A percentile compares a stretch with the other conserved stretches of the same genome.
These are phyloP conservation scores for Drosophila novamexicana DNA, from an alignment of 1,140 invertebrate genomes.

Conservation along the genomic window DNA sequence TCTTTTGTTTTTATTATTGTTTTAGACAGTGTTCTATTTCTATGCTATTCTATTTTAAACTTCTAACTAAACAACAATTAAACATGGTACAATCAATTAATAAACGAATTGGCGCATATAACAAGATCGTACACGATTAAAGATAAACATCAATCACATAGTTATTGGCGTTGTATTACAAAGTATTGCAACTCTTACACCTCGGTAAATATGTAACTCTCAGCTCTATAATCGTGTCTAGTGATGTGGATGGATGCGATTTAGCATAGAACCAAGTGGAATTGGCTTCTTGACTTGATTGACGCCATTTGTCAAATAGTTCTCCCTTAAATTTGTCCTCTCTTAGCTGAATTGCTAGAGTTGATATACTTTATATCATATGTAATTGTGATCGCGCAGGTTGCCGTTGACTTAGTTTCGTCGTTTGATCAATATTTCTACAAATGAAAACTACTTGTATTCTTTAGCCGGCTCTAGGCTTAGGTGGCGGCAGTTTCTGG, in stretches of 20 bases:
- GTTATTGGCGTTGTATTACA: slow-evolving; percentile 1
- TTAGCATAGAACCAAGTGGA: slow-evolving; percentile 17
- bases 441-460: neutral
- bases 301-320: slow-evolving; percentile 1
- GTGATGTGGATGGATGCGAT: slow-evolving; percentile 63
- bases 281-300: slow-evolving; percentile 11
- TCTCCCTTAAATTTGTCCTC: neutral
- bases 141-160: slow-evolving; percentile 34
- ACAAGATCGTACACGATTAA: slow-evolving; percentile 22
- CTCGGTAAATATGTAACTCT: slow-evolving; percentile 23
- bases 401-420: slow-evolving; percentile 13
- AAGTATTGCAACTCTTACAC: slow-evolving; percentile 12
- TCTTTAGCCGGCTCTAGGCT: neutral
- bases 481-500: slow-evolving; percentile 25
- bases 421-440: neutral
- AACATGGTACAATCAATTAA: slow-evolving; percentile 41
- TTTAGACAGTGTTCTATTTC: slow-evolving; percentile 13
- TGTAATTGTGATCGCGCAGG: slow-evolving; percentile 11
- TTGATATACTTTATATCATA: neutral
- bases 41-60: slow-evolving; percentile 5
- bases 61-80: slow-evolving; percentile 22
- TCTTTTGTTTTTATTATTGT: slow-evolving; percentile 23
- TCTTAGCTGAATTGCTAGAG: neutral
- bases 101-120: slow-evolving; percentile 46
- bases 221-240: slow-evolving; percentile 26